Conservation (phyloP, 1,140 invertebrate species). For the Pteromalus puparum region DNA sequence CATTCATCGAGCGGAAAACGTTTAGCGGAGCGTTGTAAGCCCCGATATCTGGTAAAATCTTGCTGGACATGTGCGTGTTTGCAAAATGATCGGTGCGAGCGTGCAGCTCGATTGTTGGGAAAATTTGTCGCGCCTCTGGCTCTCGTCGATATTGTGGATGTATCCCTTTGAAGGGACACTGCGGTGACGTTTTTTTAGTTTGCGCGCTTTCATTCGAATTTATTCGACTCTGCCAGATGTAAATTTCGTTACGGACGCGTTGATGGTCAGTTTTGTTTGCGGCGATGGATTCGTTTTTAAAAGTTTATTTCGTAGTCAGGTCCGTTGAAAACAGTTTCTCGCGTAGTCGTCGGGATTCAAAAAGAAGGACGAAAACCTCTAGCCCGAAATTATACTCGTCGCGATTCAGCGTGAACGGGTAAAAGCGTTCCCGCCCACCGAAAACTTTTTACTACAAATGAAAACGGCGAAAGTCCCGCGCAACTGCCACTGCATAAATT, state of each 20-base stretch:
- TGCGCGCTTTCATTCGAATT: constrained; percentile 24
- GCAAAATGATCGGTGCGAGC: not conserved
- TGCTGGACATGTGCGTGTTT: not conserved
- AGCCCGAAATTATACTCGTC: not conserved
- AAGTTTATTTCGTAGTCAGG: too few relatives aligned
- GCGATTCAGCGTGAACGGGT: not conserved
- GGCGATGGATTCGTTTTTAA: not conserved
- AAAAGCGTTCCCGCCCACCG: not conserved
- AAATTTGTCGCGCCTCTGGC: constrained; percentile 15
- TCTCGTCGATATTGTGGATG: not conserved
- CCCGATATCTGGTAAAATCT: not conserved
- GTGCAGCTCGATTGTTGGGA: not conserved
- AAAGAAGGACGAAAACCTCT: not conserved
- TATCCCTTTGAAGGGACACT: constrained; percentile 13
- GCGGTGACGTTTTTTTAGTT: constrained; percentile 19
- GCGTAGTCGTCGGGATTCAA: too few relatives aligned
- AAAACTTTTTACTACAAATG: constrained; percentile 50
- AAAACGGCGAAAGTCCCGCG: constrained; percentile 25
- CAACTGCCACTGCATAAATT: constrained; percentile 8
- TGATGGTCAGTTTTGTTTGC: constrained; percentile 1
- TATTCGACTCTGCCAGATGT: constrained; percentile 3
- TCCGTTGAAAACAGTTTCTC: too few relatives aligned
- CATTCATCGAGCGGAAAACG: constrained; percentile 3
- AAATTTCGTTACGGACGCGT: constrained; percentile 21
- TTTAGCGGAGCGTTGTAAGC: not conserved